Base-by-base conservation (phyloP, 2,888 invertebrate species). In the Rhynchonema sp. region DNA sequence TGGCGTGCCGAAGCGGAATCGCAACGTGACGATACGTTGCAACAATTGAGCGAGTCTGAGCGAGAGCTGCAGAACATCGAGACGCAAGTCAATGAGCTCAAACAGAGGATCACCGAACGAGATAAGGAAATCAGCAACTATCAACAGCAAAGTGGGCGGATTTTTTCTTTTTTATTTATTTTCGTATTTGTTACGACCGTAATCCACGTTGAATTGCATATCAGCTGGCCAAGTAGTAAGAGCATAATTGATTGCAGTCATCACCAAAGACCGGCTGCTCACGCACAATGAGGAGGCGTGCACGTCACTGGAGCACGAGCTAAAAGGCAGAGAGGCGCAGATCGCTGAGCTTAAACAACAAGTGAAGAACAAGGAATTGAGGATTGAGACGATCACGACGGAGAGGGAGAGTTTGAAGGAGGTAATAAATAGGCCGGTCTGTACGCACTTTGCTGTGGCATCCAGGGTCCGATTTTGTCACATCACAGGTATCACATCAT, bases 301-400 rank as follows among this genome's bases (percentile, higher is more conserved):
- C 54, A 54, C 54, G 23, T 25, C 25, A 27, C 29, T 56, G 56
- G 56, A 56, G 23, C 22, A 13, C 2, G 30, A 29, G 23, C 29
- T 28, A 30, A 56, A 30, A 23, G 23, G 17, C 22, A 56, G 22
- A 28, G 67, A 70, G 58, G 58, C 62, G 1, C 69, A 69, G 58
- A 66, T 28, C 9, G 28, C 64, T 28, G 65, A 62, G 25, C 55
- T 68, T 3, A 3, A 49, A 17, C n/a, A 49, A n/a, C 9, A 22
- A 9, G 6, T 20, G 13, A 58, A 58, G 26, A 20, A n/a, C 52
- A 38, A 49, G 25, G 58, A 46, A 2, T 20, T 55, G 23, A 20
- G 23, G 6, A 49, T 28, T 22, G 53, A 58, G 17, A 29, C 57
- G 22, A 27, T 46, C n/a, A 28, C 20, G 22, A 58, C 22, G n/a